Conservation (phyloP, 2,797 vertebrate species). For the Sebastes trivittatus region DNA sequence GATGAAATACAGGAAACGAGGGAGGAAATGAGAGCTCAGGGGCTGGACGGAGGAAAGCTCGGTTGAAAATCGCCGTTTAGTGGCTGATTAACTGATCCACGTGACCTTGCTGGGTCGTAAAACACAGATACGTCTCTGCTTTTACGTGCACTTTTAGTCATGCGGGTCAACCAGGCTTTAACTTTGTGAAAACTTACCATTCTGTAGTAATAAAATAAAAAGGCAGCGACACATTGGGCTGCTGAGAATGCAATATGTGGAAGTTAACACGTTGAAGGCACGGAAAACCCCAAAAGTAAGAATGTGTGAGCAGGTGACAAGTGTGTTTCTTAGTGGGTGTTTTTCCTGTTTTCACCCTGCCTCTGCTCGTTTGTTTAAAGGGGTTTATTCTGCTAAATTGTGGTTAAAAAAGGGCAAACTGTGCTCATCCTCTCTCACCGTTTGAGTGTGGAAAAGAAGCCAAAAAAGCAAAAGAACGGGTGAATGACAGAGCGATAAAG, state of each 20-base stretch:
- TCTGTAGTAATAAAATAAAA: background rate
- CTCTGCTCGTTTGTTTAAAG: conserved; percentile 38
- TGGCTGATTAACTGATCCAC: conserved; percentile 35
- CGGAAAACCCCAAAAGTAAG: conserved; percentile 6
- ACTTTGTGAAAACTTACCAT: background rate
- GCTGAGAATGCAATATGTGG: background rate
- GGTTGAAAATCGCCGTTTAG: conserved; percentile 27
- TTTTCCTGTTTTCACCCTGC: conserved; percentile 45
- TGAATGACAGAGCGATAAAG: conserved; percentile 58
- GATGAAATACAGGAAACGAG: conserved; percentile 46
- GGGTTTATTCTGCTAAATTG: conserved; percentile 41
- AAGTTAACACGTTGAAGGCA: background rate
- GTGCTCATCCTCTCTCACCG: conserved; percentile 20
- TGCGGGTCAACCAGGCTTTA: background rate
- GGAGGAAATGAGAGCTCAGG: conserved; percentile 54
- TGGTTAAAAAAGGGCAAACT: conserved; percentile 50
- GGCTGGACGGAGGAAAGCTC: background rate
- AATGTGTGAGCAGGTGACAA: conserved; percentile 45
- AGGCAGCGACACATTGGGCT: background rate
- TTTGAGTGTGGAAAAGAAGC: conserved; percentile 6
- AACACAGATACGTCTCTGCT: background rate
- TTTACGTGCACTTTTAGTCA: background rate
- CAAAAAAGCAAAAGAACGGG: background rate
- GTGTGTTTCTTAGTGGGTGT: conserved; percentile 45
- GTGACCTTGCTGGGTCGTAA: conserved; percentile 46